phyloP scores from a whole-genome alignment of 2,797 vertebrate species.

The Sciaenops ocellatus region DNA sequence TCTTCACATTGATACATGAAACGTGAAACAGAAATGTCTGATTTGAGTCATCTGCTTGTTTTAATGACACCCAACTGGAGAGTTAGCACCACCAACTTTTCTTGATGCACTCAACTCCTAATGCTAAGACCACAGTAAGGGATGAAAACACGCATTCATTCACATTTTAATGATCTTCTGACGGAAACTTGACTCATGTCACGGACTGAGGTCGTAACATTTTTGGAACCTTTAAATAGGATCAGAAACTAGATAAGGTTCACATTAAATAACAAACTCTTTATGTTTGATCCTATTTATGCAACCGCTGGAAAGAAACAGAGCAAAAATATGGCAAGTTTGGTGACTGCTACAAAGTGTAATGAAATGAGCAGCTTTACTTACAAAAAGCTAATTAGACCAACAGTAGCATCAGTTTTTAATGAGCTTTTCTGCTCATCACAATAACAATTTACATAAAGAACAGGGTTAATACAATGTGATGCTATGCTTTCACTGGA shows the following conservation, averaged over 20 bases:
- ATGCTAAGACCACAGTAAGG: too few species aligned
- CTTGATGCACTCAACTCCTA: background rate
- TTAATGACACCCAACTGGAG: too few species aligned
- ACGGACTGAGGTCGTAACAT: too few species aligned
- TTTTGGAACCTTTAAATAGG: background rate
- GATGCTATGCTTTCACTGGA: constrained; percentile 5
- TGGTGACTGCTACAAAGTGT: background rate
- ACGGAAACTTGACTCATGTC: too few species aligned
- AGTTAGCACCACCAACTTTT: background rate
- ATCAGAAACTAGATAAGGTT: background rate
- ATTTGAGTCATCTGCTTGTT: too few species aligned
- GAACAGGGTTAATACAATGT: background rate
- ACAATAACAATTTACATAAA: background rate
- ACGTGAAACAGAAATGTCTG: too few species aligned
- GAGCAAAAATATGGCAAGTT: background rate
- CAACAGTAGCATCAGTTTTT: background rate
- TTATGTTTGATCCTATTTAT: background rate
- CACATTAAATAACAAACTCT: background rate
- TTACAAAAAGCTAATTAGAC: background rate
- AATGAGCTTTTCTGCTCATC: background rate
- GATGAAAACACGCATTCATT: too few species aligned
- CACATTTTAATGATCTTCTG: too few species aligned
- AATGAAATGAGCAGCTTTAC: background rate
- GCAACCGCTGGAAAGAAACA: background rate
- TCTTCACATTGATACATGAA: too few species aligned